phyloP scores from a whole-genome alignment of 2,113 vertebrate genomes.

The Calidris pygmaea region DNA sequence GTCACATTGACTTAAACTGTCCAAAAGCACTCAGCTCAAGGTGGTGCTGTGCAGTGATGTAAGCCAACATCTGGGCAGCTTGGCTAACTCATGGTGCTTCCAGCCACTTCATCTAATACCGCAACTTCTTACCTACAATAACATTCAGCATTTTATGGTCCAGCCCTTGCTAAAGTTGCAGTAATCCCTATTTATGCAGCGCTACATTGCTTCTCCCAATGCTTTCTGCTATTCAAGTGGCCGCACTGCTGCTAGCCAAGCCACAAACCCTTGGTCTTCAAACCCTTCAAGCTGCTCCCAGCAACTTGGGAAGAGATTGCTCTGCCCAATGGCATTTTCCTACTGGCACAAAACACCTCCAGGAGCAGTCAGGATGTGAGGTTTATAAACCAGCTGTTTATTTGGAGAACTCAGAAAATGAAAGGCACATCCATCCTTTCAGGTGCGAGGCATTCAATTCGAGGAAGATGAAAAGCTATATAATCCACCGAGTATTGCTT shows the following conservation, averaged over 20 bases:
- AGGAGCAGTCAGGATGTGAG: neutral
- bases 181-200: neutral
- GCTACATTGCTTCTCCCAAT: neutral
- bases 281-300: neutral
- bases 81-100: neutral
- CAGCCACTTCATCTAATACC: neutral
- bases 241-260: neutral
- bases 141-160: neutral
- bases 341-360: neutral
- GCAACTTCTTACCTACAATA: neutral
- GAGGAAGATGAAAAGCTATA: neutral
- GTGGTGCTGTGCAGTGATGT: neutral
- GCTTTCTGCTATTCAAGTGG: neutral
- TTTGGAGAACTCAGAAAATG: neutral
- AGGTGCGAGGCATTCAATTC: neutral
- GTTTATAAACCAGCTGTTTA: neutral
- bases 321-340: neutral
- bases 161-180: neutral
- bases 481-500: neutral
- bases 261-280: neutral
- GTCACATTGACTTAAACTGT: neutral
- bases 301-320: fast-evolving
- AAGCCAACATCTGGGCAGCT: neutral
- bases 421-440: neutral
- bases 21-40: neutral